phyloP scores from a whole-genome alignment of 2,888 invertebrate species.

The Pollenia angustigena region DNA sequence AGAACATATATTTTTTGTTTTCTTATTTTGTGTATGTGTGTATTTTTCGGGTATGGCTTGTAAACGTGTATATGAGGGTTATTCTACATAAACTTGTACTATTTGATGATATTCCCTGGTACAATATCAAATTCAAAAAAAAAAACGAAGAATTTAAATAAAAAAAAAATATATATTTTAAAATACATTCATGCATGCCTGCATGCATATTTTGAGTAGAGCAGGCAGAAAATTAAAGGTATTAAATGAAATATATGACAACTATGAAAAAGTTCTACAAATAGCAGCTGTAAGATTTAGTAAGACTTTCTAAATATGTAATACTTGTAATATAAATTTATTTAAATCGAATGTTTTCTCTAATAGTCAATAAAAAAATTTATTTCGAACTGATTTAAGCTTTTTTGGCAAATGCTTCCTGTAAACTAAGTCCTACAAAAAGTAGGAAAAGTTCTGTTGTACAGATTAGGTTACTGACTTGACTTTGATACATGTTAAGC shows the following conservation, averaged over 20 bases:
- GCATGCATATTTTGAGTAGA: slow-evolving; percentile 19
- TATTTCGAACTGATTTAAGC: too few species aligned
- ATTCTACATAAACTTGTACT: slow-evolving; percentile 33
- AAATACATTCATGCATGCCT: slow-evolving; percentile 40
- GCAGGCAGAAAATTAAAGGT: slow-evolving; percentile 11
- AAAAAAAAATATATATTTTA: slow-evolving; percentile 37
- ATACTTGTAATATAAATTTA: too few species aligned
- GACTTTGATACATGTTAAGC: too few species aligned
- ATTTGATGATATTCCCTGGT: slow-evolving; percentile 46
- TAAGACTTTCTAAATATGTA: too few species aligned
- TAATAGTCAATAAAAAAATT: too few species aligned
- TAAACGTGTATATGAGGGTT: slow-evolving; percentile 37
- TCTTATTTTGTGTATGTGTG: not conserved
- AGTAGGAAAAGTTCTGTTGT: too few species aligned
- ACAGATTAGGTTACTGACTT: too few species aligned
- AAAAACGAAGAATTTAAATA: slow-evolving; percentile 5
- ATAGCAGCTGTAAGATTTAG: too few species aligned
- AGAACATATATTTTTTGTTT: slow-evolving; percentile 4
- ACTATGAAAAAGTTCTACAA: too few species aligned
- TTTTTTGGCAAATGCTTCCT: too few species aligned
- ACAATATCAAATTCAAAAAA: slow-evolving; percentile 28
- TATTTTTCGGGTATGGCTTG: slow-evolving; percentile 10
- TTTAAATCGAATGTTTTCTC: too few species aligned
- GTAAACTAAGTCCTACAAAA: too few species aligned
- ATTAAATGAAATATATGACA: not conserved